phyloP scores from a whole-genome alignment of 2,113 vertebrate species.

The Neodontobutis hainanensis region DNA sequence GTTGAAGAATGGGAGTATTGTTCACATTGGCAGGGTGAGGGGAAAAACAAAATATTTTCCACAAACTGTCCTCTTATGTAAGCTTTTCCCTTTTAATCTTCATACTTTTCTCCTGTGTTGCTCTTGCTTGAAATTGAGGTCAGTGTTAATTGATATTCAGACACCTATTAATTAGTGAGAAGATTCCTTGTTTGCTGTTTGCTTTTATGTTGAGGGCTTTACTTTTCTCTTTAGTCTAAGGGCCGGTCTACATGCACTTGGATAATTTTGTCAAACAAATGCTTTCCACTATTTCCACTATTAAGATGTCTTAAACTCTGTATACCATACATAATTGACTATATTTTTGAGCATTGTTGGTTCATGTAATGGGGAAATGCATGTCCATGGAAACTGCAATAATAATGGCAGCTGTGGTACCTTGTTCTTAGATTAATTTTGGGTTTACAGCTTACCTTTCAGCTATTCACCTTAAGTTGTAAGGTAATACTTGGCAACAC shows the following conservation, averaged over 20 bases:
- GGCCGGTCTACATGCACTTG: no score
- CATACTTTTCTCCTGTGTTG: background rate
- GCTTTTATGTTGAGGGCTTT: background rate
- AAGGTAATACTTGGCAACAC: no score
- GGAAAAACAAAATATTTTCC: constrained; percentile 40
- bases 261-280: no score
- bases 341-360: background rate
- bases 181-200: constrained; percentile 3
- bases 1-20: constrained; percentile 35
- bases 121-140: constrained; percentile 47
- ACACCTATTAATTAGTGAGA: constrained; percentile 68
- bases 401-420: no score
- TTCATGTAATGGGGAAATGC: background rate
- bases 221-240: background rate
- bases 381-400: no score
- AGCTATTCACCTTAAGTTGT: no score
- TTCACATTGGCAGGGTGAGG: constrained; percentile 5
- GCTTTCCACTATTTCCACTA: no score
- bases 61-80: constrained; percentile 22
- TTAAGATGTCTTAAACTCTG: no score
- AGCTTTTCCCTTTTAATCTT: background rate
- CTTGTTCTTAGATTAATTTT: no score
- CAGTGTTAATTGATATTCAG: constrained; percentile 66
- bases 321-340: no score
- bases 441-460: no score